These are phyloP conservation scores for Scaptomyza pallida DNA, from an alignment of 1,140 invertebrate genomes.

Conservation along the genomic window DNA sequence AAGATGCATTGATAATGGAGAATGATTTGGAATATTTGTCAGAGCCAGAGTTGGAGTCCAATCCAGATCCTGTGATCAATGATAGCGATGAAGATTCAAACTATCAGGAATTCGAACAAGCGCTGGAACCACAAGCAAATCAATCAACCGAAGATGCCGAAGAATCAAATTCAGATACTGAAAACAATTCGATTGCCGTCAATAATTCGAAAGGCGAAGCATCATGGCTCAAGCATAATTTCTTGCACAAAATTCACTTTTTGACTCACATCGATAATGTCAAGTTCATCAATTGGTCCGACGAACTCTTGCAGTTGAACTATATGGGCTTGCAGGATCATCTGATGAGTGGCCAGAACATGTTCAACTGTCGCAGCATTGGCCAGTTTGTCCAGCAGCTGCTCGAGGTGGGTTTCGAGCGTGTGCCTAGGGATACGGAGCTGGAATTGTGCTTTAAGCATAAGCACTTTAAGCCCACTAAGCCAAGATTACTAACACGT, in stretches of 20 bases:
- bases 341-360: conserved; percentile 10
- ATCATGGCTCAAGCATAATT: conserved; percentile 5
- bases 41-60: no score
- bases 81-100: no score
- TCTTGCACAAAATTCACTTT: conserved; percentile 45
- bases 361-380: conserved; percentile 38
- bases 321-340: conserved; percentile 52
- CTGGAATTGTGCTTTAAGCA: conserved; percentile 24
- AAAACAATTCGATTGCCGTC: no score
- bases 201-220: no score
- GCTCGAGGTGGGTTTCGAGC: conserved; percentile 24
- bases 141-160: background rate
- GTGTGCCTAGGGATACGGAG: background rate
- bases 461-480: conserved; percentile 9
- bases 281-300: conserved; percentile 38
- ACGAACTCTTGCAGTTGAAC: conserved; percentile 30
- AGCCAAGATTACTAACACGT: background rate
- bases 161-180: no score
- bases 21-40: no score
- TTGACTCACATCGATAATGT: conserved; percentile 9
- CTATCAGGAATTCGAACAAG: background rate
- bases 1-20: no score
- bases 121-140: background rate
- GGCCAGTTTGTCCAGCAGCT: conserved; percentile 34
- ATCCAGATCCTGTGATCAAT: no score